Conservation (phyloP, 2,888 invertebrate genomes). For the Periphyllus acericola region DNA sequence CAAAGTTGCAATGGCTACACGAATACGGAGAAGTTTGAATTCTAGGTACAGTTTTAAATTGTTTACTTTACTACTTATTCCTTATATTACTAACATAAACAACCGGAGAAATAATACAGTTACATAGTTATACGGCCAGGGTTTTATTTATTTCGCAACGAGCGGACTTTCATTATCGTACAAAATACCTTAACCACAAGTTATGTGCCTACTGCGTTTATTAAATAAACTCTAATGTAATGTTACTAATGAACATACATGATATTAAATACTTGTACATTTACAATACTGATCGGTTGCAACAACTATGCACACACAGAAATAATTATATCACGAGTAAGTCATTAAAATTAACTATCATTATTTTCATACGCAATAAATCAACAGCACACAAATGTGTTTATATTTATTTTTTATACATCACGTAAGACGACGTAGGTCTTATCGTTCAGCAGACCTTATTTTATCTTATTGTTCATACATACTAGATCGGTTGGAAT, state of each 20-base stretch:
- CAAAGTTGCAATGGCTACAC: neutral
- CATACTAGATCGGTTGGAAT: neutral
- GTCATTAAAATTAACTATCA: neutral
- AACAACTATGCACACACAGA: neutral
- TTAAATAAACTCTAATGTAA: neutral
- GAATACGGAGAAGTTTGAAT: neutral
- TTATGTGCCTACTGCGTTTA: neutral
- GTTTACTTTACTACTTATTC: slow-evolving; percentile 6
- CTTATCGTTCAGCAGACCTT: neutral
- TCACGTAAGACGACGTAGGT: neutral
- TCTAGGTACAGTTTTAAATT: slow-evolving; percentile 3
- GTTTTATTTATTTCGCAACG: neutral
- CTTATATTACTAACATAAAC: neutral
- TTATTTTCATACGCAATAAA: neutral
- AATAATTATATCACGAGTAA: neutral
- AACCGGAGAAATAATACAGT: neutral
- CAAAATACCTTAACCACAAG: neutral
- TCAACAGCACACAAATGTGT: too few relatives aligned
- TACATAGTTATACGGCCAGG: neutral
- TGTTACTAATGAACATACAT: neutral
- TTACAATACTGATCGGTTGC: neutral
- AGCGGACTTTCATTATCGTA: neutral
- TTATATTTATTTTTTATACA: too few relatives aligned
- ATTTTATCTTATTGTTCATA: neutral
- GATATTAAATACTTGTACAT: neutral